Conservation (phyloP, 2,888 invertebrate genomes). For the Agrochola lychnidis region DNA sequence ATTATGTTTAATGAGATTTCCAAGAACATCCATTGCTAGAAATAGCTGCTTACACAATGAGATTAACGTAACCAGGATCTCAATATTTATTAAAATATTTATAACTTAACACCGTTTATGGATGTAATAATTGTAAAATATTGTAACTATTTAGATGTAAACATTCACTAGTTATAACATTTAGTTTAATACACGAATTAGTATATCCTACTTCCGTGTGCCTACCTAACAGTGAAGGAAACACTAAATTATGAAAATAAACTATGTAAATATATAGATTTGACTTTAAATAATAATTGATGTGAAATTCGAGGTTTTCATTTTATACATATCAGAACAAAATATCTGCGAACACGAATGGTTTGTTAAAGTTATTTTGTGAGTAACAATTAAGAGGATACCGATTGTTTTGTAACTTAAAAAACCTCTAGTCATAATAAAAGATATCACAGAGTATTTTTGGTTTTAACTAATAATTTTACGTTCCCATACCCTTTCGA, state of each 20-base stretch:
- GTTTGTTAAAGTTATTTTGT: conserved; percentile 85
- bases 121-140: conserved; percentile 79
- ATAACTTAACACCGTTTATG: conserved; percentile 75
- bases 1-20: conserved; percentile 31
- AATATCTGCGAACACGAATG: conserved; percentile 79
- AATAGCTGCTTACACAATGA: conserved; percentile 79
- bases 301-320: conserved; percentile 84
- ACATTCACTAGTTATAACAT: conserved; percentile 70
- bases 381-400: conserved; percentile 77
- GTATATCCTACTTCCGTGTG: conserved; percentile 82
- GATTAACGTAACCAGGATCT: conserved; percentile 89
- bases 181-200: conserved; percentile 77
- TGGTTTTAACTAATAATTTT: conserved; percentile 72
- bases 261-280: conserved; percentile 73
- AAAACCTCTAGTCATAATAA: conserved; percentile 93
- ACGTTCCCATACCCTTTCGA: not conserved
- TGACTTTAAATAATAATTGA: conserved; percentile 70
- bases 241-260: conserved; percentile 74
- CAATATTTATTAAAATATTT: conserved; percentile 86
- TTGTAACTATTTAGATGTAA: conserved; percentile 77
- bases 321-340: conserved; percentile 89
- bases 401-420: conserved; percentile 92
- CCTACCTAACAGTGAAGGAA: conserved; percentile 80
- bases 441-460: conserved; percentile 85
- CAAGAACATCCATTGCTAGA: conserved; percentile 55